phyloP scores from a whole-genome alignment of 2,113 vertebrate genomes.

The Neomonachus schauinslandi region DNA sequence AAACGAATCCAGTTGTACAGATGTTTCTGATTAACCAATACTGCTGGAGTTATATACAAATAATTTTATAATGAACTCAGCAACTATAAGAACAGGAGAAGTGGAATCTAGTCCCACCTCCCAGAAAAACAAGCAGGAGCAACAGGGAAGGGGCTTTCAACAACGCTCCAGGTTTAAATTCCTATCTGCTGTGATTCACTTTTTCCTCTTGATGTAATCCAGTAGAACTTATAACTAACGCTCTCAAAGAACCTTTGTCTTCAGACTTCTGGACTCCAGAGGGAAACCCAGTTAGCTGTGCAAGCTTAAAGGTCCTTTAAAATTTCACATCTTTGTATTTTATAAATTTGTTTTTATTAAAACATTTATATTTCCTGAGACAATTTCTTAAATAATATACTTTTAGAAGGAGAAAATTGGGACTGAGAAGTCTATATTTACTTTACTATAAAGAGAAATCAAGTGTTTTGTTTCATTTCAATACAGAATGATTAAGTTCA shows the following conservation, averaged over 20 bases:
- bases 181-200: constrained; percentile 68
- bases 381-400: constrained; percentile 56
- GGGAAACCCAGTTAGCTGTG: constrained; percentile 77
- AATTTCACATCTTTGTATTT: constrained; percentile 65
- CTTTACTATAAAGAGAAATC: constrained; percentile 67
- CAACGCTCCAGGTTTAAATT: constrained; percentile 46
- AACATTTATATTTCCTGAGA: constrained; percentile 59
- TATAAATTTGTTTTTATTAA: constrained; percentile 53
- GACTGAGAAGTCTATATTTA: constrained; percentile 62
- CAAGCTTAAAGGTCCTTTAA: constrained; percentile 75
- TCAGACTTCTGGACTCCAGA: constrained; percentile 74
- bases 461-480: constrained; percentile 62
- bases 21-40: constrained; percentile 85
- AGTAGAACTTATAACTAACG: constrained; percentile 73
- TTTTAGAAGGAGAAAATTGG: constrained; percentile 58
- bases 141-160: constrained; percentile 41
- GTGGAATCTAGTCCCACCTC: constrained; percentile 68
- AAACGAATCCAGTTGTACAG: constrained; percentile 81
- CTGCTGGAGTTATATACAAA: constrained; percentile 70
- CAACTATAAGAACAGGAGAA: constrained; percentile 46
- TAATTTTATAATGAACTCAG: constrained; percentile 78
- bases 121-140: constrained; percentile 76
- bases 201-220: constrained; percentile 75
- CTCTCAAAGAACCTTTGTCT: constrained; percentile 84
- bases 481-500: constrained; percentile 37